A percentile compares a stretch with the other conserved stretches of the same genome.
Evolutionary conservation across 1,140 invertebrate genomes (phyloP).

Genomic region (Neomicropteryx cornuta): DNA sequence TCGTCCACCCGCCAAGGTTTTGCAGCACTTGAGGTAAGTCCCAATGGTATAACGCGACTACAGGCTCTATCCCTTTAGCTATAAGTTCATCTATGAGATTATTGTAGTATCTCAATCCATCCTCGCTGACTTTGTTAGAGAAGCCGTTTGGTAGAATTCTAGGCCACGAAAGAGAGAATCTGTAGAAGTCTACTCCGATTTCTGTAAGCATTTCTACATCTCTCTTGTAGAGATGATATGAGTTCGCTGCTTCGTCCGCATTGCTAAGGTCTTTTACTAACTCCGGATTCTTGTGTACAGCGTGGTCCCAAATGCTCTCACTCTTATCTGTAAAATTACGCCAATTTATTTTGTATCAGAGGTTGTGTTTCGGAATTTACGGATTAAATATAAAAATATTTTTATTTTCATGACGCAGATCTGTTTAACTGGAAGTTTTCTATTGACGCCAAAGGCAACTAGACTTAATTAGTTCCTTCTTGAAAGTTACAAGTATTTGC

Average conservation of each 20-base stretch:
- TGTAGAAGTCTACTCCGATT: constrained; percentile 42
- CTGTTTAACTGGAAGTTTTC: no score
- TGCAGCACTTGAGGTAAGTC: constrained; percentile 50
- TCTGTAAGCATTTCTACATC: constrained; percentile 42
- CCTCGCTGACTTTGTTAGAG: constrained; percentile 39
- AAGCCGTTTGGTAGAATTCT: constrained; percentile 49
- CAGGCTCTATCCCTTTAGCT: constrained; percentile 36
- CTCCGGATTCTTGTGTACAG: constrained; percentile 33
- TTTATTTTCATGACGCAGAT: no score
- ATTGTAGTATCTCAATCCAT: constrained; percentile 50
- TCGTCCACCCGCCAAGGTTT: constrained; percentile 52
- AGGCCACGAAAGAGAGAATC: constrained; percentile 55
- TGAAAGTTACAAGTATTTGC: no score
- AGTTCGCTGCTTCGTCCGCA: constrained; percentile 33
- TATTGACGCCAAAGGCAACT: no score
- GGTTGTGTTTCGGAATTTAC: no score
- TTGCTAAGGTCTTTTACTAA: constrained; percentile 39
- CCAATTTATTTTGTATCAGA: no score
- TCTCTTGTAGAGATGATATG: constrained; percentile 30
- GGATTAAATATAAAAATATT: no score
- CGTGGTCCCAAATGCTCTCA: constrained; percentile 45
- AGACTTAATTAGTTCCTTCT: no score
- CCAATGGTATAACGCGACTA: constrained; percentile 55
- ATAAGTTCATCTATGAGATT: constrained; percentile 47
- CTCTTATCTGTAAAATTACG: constrained; percentile 30